phyloP scores from a whole-genome alignment of 2,888 invertebrate species.

The Pristionchus japonicus region DNA sequence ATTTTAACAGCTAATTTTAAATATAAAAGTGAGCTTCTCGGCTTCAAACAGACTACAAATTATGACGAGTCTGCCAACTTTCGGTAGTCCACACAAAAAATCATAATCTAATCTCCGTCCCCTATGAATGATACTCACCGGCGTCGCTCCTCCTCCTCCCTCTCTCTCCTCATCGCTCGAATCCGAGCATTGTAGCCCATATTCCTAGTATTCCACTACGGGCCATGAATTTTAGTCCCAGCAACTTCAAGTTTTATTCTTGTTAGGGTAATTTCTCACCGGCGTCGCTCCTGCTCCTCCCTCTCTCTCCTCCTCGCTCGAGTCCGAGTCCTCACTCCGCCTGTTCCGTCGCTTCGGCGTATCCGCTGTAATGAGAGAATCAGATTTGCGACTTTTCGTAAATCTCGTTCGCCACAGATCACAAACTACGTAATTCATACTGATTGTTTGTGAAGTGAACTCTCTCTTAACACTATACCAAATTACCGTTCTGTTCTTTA shows the following conservation, averaged over 20 bases:
- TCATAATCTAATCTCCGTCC: too few relatives aligned
- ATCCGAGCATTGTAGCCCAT: too few relatives aligned
- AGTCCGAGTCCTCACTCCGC: slow-evolving; percentile 24
- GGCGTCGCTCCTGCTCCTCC: slow-evolving; percentile 1
- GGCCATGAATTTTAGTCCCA: too few relatives aligned
- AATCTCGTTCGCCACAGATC: background rate
- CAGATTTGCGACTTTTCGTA: background rate
- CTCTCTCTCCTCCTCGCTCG: slow-evolving; percentile 4
- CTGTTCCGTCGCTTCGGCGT: background rate
- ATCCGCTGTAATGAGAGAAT: background rate
- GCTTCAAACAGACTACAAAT: too few relatives aligned
- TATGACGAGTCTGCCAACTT: too few relatives aligned
- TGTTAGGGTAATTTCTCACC: background rate
- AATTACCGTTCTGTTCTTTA: too few relatives aligned
- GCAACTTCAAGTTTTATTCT: too few relatives aligned
- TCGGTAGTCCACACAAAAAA: too few relatives aligned
- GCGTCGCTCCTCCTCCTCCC: background rate
- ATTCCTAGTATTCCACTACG: too few relatives aligned
- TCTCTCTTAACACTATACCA: background rate
- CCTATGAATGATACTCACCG: too few relatives aligned
- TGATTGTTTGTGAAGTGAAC: background rate
- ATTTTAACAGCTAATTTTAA: too few relatives aligned
- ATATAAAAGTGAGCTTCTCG: too few relatives aligned
- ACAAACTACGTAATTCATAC: background rate
- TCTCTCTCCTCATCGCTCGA: slow-evolving; percentile 15